Base-by-base conservation (phyloP, 2,113 vertebrate genomes). In the Engystomops pustulosus region DNA sequence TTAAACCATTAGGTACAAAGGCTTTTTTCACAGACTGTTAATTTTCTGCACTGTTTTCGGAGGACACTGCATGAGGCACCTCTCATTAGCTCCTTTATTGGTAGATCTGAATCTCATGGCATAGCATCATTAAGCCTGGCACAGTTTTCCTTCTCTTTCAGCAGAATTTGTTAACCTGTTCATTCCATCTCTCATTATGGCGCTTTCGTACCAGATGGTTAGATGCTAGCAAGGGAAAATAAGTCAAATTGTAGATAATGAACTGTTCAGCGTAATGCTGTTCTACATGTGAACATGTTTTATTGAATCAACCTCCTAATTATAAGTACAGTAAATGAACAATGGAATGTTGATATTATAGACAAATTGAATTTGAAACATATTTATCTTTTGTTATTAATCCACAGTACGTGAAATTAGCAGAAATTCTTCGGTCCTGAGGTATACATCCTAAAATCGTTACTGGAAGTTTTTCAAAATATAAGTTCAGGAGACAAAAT, bases 31-130 rank as follows among this genome's bases (percentile, higher is more conserved):
- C 74, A 77, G 82, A 20, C 58, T 70, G 70, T 81, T 88, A 79
- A 88, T 89, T 89, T 88, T 86, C 86, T 88, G 77, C 14, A 80
- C 51, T 71, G 83, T 83, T 89, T 90, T 84, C 68, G 9, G 88
- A 87, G 87, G 87, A 55, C 75, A 85, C 34, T 55, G 87, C 83
- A 79, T 84, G 62, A 38, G 88, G 34, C 78, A 89, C 87, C 85
- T 83, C 84, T 90, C 89, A 91, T 92, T 90, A 88, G 79, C 77
- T 89, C 89, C 84, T 90, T 89, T 90, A 90, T 90, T 88, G 87
- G 85, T 79, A 89, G 67, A 87, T 90, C 91, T 90, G 87, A 91
- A 89, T 85, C 86, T 78, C 51, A 67, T 60, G 70, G 80, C 82
- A 84, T 87, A 85, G 85, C 87, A 88, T 88, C 87, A 88, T 91